Base-by-base conservation (phyloP, 2,797 vertebrate species). In the Distichodus sexfasciatus region DNA sequence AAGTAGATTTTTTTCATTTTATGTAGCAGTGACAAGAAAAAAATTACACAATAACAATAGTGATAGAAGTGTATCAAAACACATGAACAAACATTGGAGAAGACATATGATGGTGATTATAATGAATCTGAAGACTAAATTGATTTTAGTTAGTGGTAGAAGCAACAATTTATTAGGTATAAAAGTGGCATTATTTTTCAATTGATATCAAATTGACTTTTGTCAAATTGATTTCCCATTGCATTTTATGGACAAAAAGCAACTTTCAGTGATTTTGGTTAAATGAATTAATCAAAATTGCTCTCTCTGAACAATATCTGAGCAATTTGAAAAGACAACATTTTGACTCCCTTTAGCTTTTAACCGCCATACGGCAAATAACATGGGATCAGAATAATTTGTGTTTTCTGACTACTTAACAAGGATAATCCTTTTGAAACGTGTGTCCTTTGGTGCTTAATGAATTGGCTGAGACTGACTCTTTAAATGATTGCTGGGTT, bases 151-250 rank as follows among this genome's bases (percentile, higher is more conserved):
- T 96, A 94, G 95, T 95, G 94, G 93, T 95, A 94, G 95, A 94
- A 94, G 93, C 95, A 95, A 97, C 95, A 97, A 96, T 98, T 97
- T 97, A 98, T 96, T 91, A 94, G 93, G 94, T 88, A 91, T 92
- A 94, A 97, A 98, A 95, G 55, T 97, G 95, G 94, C 95, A 98
- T 98, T 97, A 97, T 98, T 98, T 97, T 97, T 93, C 95, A 89
- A 97, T 96, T 97, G 96, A 96, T 97, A 96, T 98, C 94, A 89
- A 93, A 92, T 93, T 93, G 89, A n/a, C n/a, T n/a, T n/a, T 89
- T 90, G 91, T 96, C 95, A 93, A 94, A 93, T 92, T 98, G 96
- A 98, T 98, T 98, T 95, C 94, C 93, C 91, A 94, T 96, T 96
- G 95, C 94, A 92, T 96, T 98, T 98, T 97, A 97, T 96, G 94